Evolutionary conservation across 1,140 invertebrate genomes (phyloP).

Genomic region (Rhopalosiphum maidis): DNA sequence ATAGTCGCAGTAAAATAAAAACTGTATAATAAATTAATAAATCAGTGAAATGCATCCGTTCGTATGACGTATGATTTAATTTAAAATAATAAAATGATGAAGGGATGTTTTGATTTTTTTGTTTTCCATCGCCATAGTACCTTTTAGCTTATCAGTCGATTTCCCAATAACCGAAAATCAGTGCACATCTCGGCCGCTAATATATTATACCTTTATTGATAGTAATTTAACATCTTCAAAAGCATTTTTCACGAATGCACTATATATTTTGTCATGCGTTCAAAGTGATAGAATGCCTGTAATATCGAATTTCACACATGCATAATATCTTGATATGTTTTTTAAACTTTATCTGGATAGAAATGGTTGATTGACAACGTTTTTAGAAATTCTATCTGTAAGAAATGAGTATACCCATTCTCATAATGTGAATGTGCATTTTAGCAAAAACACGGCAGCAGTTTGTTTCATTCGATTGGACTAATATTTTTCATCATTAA

Average conservation of each 20-base stretch:
- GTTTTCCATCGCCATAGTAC: not conserved
- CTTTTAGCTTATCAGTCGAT: not conserved
- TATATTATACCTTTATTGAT: not conserved
- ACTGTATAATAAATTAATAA: not conserved
- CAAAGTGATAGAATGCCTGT: not conserved
- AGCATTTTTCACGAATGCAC: not conserved
- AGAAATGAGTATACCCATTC: not conserved
- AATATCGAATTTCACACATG: not conserved
- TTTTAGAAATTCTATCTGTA: not conserved
- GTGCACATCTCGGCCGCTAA: not conserved
- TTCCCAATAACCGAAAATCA: not conserved
- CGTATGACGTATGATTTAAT: not conserved
- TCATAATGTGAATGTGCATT: not conserved
- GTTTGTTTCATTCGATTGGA: not conserved
- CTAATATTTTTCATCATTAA: too few species aligned
- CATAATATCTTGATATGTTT: not conserved
- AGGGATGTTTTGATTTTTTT: not conserved
- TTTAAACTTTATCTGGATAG: not conserved
- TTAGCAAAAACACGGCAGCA: not conserved
- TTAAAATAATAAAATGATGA: not conserved
- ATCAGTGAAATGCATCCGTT: not conserved
- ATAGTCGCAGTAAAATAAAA: not conserved
- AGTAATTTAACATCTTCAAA: not conserved
- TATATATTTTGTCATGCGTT: not conserved
- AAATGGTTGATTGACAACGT: not conserved